Percentiles rank a stretch among this genome's conserved stretches.
Evolutionary conservation across 2,797 vertebrate species (phyloP).

Genomic region (Cynodonichthys magdalenae): DNA sequence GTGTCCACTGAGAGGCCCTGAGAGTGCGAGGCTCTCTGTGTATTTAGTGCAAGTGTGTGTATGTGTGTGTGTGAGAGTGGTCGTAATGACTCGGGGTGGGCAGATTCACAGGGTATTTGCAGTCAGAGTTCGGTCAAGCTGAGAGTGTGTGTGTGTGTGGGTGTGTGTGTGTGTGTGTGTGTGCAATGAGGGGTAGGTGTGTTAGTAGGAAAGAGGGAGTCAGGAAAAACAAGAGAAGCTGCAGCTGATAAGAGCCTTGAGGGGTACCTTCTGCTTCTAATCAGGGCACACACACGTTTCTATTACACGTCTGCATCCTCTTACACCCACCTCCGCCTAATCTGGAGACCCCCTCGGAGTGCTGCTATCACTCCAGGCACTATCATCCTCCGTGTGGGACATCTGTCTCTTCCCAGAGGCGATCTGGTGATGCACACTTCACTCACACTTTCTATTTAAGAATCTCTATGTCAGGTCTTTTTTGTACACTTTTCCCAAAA

Average conservation of each 20-base stretch:
- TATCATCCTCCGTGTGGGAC: constrained; percentile 73
- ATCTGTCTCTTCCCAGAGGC: constrained; percentile 74
- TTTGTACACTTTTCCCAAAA: neutral
- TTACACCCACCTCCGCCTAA: constrained; percentile 41
- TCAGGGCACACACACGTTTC: constrained; percentile 61
- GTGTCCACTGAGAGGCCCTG: constrained; percentile 72
- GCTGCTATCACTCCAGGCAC: constrained; percentile 72
- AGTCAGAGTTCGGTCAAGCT: constrained; percentile 59
- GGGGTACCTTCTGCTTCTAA: constrained; percentile 68
- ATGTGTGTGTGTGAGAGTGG: constrained; percentile 37
- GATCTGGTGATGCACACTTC: constrained; percentile 41
- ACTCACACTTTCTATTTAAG: constrained; percentile 38
- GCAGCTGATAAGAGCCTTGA: constrained; percentile 70
- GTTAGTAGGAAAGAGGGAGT: constrained; percentile 60
- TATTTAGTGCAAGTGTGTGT: constrained; percentile 57
- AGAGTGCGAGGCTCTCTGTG: constrained; percentile 61
- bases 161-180: constrained; percentile 21
- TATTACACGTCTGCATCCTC: constrained; percentile 43
- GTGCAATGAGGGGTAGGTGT: constrained; percentile 42
- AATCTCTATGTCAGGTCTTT: constrained; percentile 34
- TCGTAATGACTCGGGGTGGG: constrained; percentile 57
- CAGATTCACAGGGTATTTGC: constrained; percentile 62
- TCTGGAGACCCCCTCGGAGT: constrained; percentile 63
- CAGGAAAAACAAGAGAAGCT: constrained; percentile 61
- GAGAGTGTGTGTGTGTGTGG: neutral